Conservation (phyloP, 2,888 invertebrate genomes). For the Melanchra persicariae region DNA sequence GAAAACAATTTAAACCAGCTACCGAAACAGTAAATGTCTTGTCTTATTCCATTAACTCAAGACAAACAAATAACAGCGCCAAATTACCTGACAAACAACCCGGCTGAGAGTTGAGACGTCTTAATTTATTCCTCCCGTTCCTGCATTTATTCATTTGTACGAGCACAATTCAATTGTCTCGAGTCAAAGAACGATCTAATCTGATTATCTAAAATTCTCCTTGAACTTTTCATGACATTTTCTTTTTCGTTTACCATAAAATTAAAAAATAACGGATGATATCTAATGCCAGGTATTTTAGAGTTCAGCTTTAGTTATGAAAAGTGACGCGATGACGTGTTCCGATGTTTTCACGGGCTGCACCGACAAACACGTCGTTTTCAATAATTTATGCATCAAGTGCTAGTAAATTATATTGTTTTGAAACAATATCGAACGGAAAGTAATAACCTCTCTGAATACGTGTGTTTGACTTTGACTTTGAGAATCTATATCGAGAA, state of each 20-base stretch:
- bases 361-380: constrained; percentile 39
- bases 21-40: not conserved
- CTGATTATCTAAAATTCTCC: constrained; percentile 7
- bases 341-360: constrained; percentile 13
- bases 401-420: constrained; percentile 44
- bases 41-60: constrained; percentile 1
- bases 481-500: constrained; percentile 25
- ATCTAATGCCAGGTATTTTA: constrained; percentile 33
- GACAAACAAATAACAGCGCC: constrained; percentile 8
- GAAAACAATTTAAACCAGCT: not conserved
- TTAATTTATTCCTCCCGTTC: constrained; percentile 22
- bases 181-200: constrained; percentile 13
- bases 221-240: constrained; percentile 18
- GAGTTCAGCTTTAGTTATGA: not conserved
- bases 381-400: constrained; percentile 41
- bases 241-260: not conserved
- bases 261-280: constrained; percentile 9
- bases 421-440: constrained; percentile 42
- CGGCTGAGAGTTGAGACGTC: constrained; percentile 17
- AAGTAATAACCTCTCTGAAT: constrained; percentile 41
- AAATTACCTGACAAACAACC: constrained; percentile 29
- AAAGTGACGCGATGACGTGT: constrained; percentile 32
- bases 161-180: constrained; percentile 25
- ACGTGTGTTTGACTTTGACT: constrained; percentile 25
- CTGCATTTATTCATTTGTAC: constrained; percentile 16